phyloP scores from a whole-genome alignment of 2,888 invertebrate genomes.

The Idaea dimidiata region DNA sequence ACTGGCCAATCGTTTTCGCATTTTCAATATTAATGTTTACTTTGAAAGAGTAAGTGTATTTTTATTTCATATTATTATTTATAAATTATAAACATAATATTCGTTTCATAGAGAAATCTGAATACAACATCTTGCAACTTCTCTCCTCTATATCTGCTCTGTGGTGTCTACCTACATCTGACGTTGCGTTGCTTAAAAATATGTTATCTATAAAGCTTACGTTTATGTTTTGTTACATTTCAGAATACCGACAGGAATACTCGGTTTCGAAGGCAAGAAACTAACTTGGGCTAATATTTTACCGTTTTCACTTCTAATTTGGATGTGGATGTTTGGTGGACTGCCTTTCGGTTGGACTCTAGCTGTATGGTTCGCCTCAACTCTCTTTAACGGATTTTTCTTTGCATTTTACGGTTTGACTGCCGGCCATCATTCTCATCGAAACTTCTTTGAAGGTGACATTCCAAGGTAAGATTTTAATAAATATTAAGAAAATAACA shows the following conservation, averaged over 20 bases:
- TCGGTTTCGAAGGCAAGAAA: constrained; percentile 47
- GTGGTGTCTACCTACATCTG: too few relatives aligned
- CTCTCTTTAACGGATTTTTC: constrained; percentile 78
- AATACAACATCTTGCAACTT: too few relatives aligned
- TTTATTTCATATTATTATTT: neutral
- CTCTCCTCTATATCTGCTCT: too few relatives aligned
- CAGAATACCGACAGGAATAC: constrained; percentile 41
- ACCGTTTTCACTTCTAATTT: constrained; percentile 58
- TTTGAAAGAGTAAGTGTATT: constrained; percentile 68
- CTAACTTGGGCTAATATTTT: constrained; percentile 48
- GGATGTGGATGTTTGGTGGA: constrained; percentile 66
- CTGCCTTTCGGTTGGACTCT: constrained; percentile 56
- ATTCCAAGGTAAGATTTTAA: constrained; percentile 75
- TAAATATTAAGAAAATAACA: too few relatives aligned
- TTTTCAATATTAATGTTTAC: constrained; percentile 46
- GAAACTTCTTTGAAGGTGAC: constrained; percentile 91
- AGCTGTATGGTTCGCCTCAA: constrained; percentile 77
- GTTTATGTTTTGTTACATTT: constrained; percentile 23
- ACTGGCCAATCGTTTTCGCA: constrained; percentile 73
- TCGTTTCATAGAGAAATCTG: too few relatives aligned
- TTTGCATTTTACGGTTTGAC: constrained; percentile 86
- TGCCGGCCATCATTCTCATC: constrained; percentile 91
- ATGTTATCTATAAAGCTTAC: neutral
- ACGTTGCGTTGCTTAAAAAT: neutral
- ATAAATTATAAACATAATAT: too few relatives aligned